Conservation (phyloP, 2,113 vertebrate species). For the Merops nubicus region DNA sequence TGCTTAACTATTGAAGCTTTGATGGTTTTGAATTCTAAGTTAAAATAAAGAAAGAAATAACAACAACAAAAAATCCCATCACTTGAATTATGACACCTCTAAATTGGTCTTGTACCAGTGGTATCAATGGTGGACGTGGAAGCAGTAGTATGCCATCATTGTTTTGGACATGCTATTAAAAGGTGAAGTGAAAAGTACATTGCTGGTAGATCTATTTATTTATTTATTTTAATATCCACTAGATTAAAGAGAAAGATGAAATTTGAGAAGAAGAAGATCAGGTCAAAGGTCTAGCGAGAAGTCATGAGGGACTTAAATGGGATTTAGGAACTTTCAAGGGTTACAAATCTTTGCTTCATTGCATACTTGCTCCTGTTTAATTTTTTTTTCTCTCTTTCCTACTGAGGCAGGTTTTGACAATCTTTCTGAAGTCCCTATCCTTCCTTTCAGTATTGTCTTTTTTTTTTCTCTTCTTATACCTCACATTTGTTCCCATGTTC, state of each 20-base stretch:
- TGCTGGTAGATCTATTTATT: neutral
- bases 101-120: neutral
- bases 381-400: neutral
- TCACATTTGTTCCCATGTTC: neutral
- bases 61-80: accelerated
- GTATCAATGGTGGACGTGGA: neutral
- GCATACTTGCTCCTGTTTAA: neutral
- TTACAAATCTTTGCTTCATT: neutral
- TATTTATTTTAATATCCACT: neutral
- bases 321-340: neutral
- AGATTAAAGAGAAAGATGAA: neutral
- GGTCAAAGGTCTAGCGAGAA: neutral
- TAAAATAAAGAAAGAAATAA: neutral
- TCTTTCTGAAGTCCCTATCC: neutral
- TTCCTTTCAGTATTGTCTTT: neutral
- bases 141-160: neutral
- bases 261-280: neutral
- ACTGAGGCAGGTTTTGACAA: neutral
- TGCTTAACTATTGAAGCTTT: neutral
- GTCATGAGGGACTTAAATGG: neutral
- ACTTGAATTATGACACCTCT: neutral
- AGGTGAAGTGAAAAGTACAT: neutral
- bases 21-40: neutral
- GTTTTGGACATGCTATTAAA: neutral
- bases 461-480: neutral